phyloP scores from a whole-genome alignment of 2,797 vertebrate genomes.

The Ceyx erithaca region DNA sequence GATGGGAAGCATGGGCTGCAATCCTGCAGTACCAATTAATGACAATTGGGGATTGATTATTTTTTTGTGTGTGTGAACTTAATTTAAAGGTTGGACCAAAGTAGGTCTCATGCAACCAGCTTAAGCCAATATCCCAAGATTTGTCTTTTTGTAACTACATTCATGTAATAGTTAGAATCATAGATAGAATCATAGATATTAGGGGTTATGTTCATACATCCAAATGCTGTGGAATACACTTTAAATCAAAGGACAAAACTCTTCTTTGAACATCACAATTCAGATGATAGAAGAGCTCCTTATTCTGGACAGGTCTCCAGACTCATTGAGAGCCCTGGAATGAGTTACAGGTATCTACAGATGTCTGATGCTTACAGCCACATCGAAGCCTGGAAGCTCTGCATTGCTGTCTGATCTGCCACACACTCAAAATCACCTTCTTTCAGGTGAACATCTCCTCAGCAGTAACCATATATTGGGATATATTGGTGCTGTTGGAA shows the following conservation, averaged over 20 bases:
- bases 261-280: neutral
- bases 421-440: neutral
- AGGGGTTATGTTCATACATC: neutral
- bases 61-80: neutral
- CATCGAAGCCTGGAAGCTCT: neutral
- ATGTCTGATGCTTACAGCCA: neutral
- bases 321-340: neutral
- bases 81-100: neutral
- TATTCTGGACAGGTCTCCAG: neutral
- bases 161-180: rapidly evolving
- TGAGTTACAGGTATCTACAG: neutral
- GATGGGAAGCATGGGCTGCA: neutral
- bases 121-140: neutral
- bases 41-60: neutral
- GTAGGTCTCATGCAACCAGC: neutral
- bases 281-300: neutral
- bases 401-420: neutral
- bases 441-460: neutral
- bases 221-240: neutral
- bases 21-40: neutral
- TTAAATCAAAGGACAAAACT: neutral
- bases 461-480: neutral
- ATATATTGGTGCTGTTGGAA: neutral
- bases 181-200: no score
- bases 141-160: neutral